Percentiles rank a stretch among this genome's conserved stretches.
These are phyloP conservation scores for Bubalus kerabau DNA, from an alignment of 2,113 vertebrate genomes.

Conservation along the genomic window DNA sequence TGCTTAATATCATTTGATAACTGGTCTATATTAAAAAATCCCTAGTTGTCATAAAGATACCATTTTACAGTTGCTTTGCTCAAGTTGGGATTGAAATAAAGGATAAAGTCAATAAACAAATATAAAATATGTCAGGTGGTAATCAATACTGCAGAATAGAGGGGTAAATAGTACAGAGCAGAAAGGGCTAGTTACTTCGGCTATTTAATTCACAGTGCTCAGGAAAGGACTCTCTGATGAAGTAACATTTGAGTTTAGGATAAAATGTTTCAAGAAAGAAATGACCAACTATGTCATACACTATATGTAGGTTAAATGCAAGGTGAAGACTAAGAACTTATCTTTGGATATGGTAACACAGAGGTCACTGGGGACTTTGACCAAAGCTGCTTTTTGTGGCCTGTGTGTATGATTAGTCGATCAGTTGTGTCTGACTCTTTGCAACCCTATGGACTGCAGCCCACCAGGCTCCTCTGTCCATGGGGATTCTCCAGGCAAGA, in stretches of 20 bases:
- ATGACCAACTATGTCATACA: not conserved
- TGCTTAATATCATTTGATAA: not conserved
- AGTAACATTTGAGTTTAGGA: not conserved
- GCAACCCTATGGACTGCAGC: not conserved
- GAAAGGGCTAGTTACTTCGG: not conserved
- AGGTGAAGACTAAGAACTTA: not conserved
- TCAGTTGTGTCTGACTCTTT: not conserved
- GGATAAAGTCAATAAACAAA: not conserved
- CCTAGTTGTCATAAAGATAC: not conserved
- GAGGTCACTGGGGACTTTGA: not conserved
- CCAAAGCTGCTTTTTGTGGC: not conserved
- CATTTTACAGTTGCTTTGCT: not conserved
- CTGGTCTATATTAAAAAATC: not conserved
- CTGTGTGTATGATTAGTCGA: not conserved
- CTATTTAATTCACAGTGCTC: not conserved
- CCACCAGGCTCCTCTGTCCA: not conserved
- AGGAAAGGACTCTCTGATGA: not conserved
- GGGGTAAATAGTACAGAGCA: not conserved
- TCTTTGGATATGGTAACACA: not conserved
- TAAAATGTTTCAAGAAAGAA: not conserved
- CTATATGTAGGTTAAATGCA: not conserved
- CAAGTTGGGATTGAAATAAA: not conserved
- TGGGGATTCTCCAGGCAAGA: not conserved
- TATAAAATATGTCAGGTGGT: not conserved
- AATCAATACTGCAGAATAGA: not conserved